These are phyloP conservation scores for Heterotilapia buettikoferi DNA, from an alignment of 2,113 vertebrate species.

Conservation along the genomic window DNA sequence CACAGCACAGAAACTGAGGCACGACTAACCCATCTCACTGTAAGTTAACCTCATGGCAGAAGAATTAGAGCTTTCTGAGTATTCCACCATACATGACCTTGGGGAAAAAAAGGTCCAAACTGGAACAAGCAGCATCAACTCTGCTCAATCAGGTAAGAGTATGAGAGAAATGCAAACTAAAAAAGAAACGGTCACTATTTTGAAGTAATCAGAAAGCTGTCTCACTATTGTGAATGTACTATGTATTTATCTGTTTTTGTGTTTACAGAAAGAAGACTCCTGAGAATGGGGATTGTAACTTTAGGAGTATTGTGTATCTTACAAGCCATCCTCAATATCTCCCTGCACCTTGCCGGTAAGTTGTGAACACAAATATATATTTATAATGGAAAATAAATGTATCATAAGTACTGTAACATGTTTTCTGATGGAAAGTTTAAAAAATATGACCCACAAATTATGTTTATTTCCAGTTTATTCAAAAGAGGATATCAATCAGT, in stretches of 20 bases:
- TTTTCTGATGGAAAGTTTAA: background rate
- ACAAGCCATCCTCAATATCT: constrained; percentile 24
- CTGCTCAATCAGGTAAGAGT: constrained; percentile 17
- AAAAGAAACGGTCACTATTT: background rate
- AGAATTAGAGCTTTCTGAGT: background rate
- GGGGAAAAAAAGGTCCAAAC: rapidly evolving
- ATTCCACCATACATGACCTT: rapidly evolving
- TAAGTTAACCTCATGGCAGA: background rate
- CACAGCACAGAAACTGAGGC: rapidly evolving
- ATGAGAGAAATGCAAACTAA: background rate
- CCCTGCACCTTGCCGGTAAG: constrained; percentile 30
- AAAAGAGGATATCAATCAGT: background rate
- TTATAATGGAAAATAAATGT: background rate
- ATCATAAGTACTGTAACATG: background rate
- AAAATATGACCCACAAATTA: background rate
- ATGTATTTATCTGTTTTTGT: rapidly evolving
- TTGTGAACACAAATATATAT: background rate
- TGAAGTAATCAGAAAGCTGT: background rate
- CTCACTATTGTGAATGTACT: background rate
- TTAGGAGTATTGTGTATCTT: constrained; percentile 21
- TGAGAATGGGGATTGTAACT: background rate
- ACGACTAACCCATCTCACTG: background rate
- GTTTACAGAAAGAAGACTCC: background rate
- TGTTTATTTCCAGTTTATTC: background rate
- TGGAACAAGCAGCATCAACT: background rate